A percentile compares a stretch with the other conserved stretches of the same genome.
phyloP scores from a whole-genome alignment of 2,888 invertebrate genomes.

The Ennomos fuscantarius region DNA sequence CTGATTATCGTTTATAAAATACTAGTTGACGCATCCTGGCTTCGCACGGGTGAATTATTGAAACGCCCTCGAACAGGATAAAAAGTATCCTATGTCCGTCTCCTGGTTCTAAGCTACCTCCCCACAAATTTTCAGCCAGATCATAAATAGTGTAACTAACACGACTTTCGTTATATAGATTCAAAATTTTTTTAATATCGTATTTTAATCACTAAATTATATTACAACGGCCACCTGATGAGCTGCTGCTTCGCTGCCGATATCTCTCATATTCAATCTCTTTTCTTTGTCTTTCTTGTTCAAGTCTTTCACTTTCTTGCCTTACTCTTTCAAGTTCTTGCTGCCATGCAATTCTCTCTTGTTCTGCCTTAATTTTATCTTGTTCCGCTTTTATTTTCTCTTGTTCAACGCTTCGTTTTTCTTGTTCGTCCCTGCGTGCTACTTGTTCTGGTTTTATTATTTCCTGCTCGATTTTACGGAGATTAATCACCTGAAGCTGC shows the following conservation, averaged over 20 bases:
- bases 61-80: too few species aligned
- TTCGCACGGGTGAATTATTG: too few species aligned
- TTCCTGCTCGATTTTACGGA: conserved; percentile 8
- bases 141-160: too few species aligned
- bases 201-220: too few species aligned
- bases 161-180: too few species aligned
- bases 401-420: conserved; percentile 13
- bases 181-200: too few species aligned
- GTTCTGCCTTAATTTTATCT: conserved; percentile 2
- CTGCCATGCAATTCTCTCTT: neutral
- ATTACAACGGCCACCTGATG: too few species aligned
- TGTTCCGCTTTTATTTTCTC: conserved; percentile 9
- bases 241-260: neutral
- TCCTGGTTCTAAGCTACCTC: too few species aligned
- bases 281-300: neutral
- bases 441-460: neutral
- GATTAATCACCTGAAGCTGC: conserved; percentile 2
- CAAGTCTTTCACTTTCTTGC: conserved; percentile 2
- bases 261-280: conserved; percentile 3
- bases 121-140: too few species aligned
- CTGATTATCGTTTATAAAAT: too few species aligned
- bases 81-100: too few species aligned
- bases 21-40: too few species aligned
- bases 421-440: conserved; percentile 9
- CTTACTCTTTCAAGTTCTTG: conserved; percentile 1